Conservation (phyloP, 2,797 vertebrate species). For the Adrianichthys oophorus region DNA sequence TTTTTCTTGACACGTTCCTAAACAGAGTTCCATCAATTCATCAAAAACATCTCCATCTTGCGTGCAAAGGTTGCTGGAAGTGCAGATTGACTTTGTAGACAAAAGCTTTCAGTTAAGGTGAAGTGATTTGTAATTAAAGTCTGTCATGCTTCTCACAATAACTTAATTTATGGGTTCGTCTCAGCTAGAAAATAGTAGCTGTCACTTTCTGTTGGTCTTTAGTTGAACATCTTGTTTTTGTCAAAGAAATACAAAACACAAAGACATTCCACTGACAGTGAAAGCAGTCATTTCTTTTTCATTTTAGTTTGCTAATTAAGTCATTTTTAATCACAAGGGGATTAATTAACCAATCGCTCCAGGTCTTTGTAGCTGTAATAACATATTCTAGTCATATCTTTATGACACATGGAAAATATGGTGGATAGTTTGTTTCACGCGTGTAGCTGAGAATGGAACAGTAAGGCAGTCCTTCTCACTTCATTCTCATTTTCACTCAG, state of each 20-base stretch:
- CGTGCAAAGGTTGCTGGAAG: constrained; percentile 1
- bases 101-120: constrained; percentile 1
- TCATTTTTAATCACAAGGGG: not conserved
- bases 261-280: not conserved
- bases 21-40: constrained; percentile 12
- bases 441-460: constrained; percentile 1
- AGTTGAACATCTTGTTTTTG: constrained; percentile 4
- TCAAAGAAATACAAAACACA: no score
- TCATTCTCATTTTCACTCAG: constrained; percentile 36
- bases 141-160: not conserved
- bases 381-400: not conserved
- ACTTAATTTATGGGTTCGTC: constrained; percentile 5
- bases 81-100: constrained; percentile 6
- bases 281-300: not conserved
- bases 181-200: not conserved
- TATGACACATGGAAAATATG: no score
- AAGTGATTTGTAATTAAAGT: constrained; percentile 6
- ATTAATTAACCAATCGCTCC: not conserved
- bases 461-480: constrained; percentile 12
- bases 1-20: not conserved
- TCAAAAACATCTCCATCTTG: not conserved
- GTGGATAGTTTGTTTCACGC: constrained; percentile 6
- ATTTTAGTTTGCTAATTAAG: not conserved
- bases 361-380: not conserved
- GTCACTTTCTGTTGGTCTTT: not conserved